Base-by-base conservation (phyloP, 2,797 vertebrate species). In the Numenius phaeopus region DNA sequence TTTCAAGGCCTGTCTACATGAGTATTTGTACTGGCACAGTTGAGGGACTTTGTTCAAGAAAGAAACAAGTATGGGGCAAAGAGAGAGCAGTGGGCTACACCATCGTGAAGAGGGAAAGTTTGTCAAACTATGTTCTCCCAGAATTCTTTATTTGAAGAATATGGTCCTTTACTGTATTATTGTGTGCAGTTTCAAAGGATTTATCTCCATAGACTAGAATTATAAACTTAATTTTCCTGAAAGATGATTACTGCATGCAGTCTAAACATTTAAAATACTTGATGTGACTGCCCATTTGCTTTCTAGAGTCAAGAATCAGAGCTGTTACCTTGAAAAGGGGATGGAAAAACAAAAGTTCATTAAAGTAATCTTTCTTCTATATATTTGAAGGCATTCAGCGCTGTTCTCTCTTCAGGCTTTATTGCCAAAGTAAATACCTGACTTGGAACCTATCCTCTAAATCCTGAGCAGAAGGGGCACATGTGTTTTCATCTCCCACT, bases 401-500 rank as follows among this genome's bases (percentile, higher is more conserved):
- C 57, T 61, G 26, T 46, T 82, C 26, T 84, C 11, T 84, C 62
- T 64, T 80, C 17, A 61, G 24, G 44, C 64, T 77, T 82, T 49
- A 40, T 42, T 91, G 83, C 67, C 64, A 75, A 61, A 89, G n/a
- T 81, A 89, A 96, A 71, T 83, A 69, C 21, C 73, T 84, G 47
- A 65, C 42, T 82, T 94, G 34, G 65, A 94, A 69, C 23, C 26
- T 55, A 14, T 79, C 82, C 67, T 89, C 30, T 44, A 75, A 92
- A 50, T 81, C 23, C 59, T 55, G 46, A 85, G 49, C 24, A 83
- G 83, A 92, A 87, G 83, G 37, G 23, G 49, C 73, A 47, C 16
- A 0, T 70, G n/a, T 75, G 24, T 91, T 97, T 97, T 96, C 96
- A 95, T 96, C 66, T 97, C 39, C 95, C 90, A 91, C 94, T 97